Percentiles rank a stretch among this genome's conserved stretches.
phyloP scores from a whole-genome alignment of 2,888 invertebrate genomes.

The Thymelicus sylvestris region DNA sequence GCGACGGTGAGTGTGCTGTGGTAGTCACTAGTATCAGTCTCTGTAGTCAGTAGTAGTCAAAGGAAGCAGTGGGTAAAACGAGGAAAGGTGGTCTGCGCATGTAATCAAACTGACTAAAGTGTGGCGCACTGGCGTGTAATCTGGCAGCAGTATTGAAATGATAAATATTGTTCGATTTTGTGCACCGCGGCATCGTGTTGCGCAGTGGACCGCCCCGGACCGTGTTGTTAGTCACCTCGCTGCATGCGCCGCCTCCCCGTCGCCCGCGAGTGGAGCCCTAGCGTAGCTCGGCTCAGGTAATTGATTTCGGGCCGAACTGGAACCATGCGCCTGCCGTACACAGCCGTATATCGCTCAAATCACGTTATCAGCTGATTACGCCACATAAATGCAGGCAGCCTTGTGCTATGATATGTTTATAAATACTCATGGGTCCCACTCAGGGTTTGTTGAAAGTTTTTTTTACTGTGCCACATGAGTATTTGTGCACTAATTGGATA shows the following conservation, averaged over 20 bases:
- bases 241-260: conserved; percentile 38
- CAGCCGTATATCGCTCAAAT: conserved; percentile 55
- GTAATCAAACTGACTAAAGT: conserved; percentile 49
- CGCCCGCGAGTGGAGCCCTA: conserved; percentile 42
- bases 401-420: conserved; percentile 61
- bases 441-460: conserved; percentile 17
- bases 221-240: conserved; percentile 43
- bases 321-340: conserved; percentile 74
- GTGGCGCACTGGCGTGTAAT: conserved; percentile 75
- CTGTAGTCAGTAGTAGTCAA: conserved; percentile 37
- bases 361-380: conserved; percentile 80
- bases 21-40: conserved; percentile 33
- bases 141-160: conserved; percentile 77
- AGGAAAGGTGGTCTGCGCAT: conserved; percentile 72
- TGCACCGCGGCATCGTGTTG: conserved; percentile 76
- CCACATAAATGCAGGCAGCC: conserved; percentile 59
- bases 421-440: conserved; percentile 45
- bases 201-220: conserved; percentile 55
- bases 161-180: conserved; percentile 76
- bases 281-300: conserved; percentile 51
- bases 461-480: conserved; percentile 4
- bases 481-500: conserved; percentile 22
- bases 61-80: conserved; percentile 47
- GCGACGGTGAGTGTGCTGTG: conserved; percentile 71
- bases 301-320: conserved; percentile 70